These are phyloP conservation scores for Tetrax tetrax DNA, from an alignment of 2,113 vertebrate genomes.

Conservation along the genomic window DNA sequence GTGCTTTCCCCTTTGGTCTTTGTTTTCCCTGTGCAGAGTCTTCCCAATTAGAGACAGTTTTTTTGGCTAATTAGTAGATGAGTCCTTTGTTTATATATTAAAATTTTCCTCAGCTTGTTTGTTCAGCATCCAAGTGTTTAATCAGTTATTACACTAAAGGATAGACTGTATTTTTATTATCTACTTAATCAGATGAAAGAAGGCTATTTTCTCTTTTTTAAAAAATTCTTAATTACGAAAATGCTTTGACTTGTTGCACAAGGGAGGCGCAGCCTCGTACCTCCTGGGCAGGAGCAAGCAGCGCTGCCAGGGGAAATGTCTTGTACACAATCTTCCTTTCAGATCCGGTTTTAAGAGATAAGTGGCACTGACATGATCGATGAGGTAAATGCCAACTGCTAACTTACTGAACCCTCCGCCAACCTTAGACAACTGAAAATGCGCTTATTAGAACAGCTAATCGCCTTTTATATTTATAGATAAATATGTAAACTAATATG, in stretches of 20 bases:
- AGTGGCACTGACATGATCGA: background rate
- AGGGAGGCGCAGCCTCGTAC: background rate
- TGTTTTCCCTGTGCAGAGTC: background rate
- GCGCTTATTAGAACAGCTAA: background rate
- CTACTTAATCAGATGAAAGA: background rate
- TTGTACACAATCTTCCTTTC: background rate
- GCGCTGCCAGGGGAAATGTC: background rate
- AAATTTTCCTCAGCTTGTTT: constrained; percentile 26
- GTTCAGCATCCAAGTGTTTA: background rate
- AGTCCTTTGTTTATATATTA: background rate
- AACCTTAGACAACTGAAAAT: background rate
- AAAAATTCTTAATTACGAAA: constrained; percentile 7
- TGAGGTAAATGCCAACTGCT: background rate
- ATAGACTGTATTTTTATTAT: background rate
- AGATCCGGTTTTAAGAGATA: background rate
- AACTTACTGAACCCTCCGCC: background rate
- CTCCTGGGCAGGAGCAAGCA: background rate
- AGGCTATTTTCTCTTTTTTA: background rate
- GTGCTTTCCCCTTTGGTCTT: background rate
- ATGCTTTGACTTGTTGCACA: background rate
- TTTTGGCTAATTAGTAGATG: background rate
- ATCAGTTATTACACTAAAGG: background rate
- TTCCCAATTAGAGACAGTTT: background rate
- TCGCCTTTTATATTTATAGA: background rate
- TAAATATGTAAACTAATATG: background rate